These are phyloP conservation scores for Rhynchophorus ferrugineus DNA, from an alignment of 1,140 invertebrate species.

Conservation along the genomic window DNA sequence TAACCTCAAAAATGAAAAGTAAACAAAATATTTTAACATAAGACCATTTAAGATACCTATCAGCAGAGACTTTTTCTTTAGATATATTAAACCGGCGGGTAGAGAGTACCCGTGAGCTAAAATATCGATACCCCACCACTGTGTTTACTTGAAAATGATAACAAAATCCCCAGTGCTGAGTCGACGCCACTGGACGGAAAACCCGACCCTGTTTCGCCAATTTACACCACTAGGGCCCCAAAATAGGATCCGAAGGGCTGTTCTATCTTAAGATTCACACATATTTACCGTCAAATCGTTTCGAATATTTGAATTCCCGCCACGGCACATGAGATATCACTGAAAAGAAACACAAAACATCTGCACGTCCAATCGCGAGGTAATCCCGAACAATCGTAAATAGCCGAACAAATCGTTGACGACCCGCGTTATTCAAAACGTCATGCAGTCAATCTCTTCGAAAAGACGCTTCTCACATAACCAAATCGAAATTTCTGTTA, in stretches of 20 bases:
- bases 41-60: no score
- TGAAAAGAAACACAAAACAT: conserved; percentile 35
- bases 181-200: conserved; percentile 26
- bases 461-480: conserved; percentile 4
- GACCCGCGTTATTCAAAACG: conserved; percentile 39
- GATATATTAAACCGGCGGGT: not conserved
- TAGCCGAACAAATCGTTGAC: conserved; percentile 35
- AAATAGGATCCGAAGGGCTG: conserved; percentile 11
- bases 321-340: conserved; percentile 33
- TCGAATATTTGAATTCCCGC: conserved; percentile 35
- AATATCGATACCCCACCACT: conserved; percentile 20
- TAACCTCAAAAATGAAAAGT: no score
- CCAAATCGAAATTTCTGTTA: not conserved
- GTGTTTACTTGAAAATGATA: conserved; percentile 29
- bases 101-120: conserved; percentile 1
- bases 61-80: not conserved
- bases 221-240: conserved; percentile 2
- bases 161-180: conserved; percentile 28
- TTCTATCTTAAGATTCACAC: conserved; percentile 9
- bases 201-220: conserved; percentile 20
- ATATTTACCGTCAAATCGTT: conserved; percentile 25
- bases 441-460: conserved; percentile 12
- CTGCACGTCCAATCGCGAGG: conserved; percentile 39
- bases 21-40: no score
- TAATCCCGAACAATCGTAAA: conserved; percentile 38